Percentiles rank a stretch among this genome's conserved stretches.
Evolutionary conservation across 92 coral and sea anemone genomes (phyloP).

Genomic region (Micromussa lordhowensis): DNA sequence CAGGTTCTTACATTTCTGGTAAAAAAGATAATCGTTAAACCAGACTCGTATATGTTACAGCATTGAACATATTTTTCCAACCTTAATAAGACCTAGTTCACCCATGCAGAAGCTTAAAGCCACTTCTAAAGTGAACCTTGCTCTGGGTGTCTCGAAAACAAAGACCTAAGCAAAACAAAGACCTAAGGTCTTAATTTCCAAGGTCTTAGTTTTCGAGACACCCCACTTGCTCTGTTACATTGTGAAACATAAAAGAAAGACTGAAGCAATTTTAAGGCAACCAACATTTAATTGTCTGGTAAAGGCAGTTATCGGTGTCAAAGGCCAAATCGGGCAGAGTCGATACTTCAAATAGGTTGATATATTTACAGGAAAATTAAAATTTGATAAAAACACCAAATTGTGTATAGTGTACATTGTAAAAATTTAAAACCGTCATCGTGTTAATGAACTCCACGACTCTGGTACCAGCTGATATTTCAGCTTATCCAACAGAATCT

Average conservation of each 20-base stretch:
- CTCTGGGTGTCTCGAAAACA: no score
- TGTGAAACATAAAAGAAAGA: not conserved
- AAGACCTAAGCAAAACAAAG: no score
- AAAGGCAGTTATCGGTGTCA: not conserved
- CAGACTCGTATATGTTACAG: no score
- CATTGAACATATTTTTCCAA: no score
- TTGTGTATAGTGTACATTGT: not conserved
- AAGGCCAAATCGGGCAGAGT: not conserved
- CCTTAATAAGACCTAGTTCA: no score
- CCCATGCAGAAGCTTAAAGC: no score
- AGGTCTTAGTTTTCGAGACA: no score
- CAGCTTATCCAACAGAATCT: not conserved
- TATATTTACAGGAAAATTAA: not conserved
- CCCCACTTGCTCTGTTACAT: no score
- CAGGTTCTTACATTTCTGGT: no score
- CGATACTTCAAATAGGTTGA: not conserved
- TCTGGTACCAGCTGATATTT: not conserved
- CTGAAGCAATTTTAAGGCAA: not conserved
- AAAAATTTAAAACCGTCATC: not conserved
- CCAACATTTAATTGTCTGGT: not conserved
- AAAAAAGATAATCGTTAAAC: no score
- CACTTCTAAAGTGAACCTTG: no score
- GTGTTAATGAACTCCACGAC: not conserved
- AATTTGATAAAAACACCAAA: not conserved
- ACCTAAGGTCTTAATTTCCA: no score